Conservation (phyloP, 2,113 vertebrate genomes). For the Ciconia maguari region DNA sequence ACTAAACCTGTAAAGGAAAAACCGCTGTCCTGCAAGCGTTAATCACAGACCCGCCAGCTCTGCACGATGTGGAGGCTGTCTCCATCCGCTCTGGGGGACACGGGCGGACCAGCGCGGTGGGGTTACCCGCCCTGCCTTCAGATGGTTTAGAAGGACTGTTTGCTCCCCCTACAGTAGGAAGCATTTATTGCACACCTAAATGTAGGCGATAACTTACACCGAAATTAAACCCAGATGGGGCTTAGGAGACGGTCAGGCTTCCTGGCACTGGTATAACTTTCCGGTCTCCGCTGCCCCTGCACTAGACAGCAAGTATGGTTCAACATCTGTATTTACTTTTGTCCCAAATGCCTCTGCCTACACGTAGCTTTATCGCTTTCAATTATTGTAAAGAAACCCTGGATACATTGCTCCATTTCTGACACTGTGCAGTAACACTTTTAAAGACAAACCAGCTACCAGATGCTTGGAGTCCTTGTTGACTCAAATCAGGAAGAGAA, state of each 20-base stretch:
- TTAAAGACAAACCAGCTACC: neutral
- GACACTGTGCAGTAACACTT: neutral
- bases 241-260: neutral
- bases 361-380: neutral
- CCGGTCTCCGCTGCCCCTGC: neutral
- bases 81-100: neutral
- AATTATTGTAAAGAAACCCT: neutral
- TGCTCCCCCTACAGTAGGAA: neutral
- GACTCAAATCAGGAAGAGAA: neutral
- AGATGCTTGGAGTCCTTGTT: neutral
- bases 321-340: neutral
- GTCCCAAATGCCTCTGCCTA: neutral
- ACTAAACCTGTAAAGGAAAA: neutral
- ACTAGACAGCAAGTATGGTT: neutral
- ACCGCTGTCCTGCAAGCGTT: neutral
- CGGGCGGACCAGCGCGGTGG: rapidly evolving
- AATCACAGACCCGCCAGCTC: neutral
- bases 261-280: neutral
- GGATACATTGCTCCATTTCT: neutral
- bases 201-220: neutral
- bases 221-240: neutral
- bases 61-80: neutral
- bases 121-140: neutral
- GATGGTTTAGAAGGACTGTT: neutral
- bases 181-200: neutral